Evolutionary conservation across 2,888 invertebrate genomes (phyloP).

Genomic region (Heteropelma amictum): DNA sequence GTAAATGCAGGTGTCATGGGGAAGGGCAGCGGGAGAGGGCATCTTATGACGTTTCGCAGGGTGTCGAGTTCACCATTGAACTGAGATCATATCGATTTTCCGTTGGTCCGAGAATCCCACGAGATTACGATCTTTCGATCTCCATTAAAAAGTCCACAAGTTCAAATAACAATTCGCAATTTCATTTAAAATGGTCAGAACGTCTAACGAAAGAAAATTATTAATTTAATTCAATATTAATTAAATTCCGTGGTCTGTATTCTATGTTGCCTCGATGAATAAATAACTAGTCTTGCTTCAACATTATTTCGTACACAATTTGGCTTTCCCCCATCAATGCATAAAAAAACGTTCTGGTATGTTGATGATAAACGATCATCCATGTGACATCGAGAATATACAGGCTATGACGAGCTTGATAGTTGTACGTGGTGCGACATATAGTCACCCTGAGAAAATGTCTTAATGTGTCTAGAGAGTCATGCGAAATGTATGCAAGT

Average conservation of each 20-base stretch:
- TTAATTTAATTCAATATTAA: too few species aligned
- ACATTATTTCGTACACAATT: too few species aligned
- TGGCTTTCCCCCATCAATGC: too few species aligned
- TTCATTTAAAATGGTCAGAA: too few species aligned
- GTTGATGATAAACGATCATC: conserved; percentile 10
- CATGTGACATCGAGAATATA: neutral
- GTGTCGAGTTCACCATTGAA: conserved; percentile 48
- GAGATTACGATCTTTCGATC: conserved; percentile 47
- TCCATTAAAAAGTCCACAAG: neutral
- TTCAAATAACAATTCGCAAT: neutral
- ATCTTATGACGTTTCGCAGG: conserved; percentile 48
- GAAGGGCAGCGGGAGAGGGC: too few species aligned
- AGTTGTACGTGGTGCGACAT: conserved; percentile 1
- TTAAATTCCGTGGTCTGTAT: too few species aligned
- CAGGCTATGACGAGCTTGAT: neutral
- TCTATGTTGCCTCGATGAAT: too few species aligned
- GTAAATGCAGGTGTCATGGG: conserved; percentile 39
- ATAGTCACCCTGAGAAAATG: conserved; percentile 44
- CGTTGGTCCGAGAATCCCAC: conserved; percentile 31
- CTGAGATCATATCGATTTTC: conserved; percentile 50
- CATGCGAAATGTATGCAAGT: conserved; percentile 49
- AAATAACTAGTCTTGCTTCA: too few species aligned
- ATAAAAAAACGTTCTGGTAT: too few species aligned
- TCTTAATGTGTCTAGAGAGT: conserved; percentile 47
- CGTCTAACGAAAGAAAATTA: too few species aligned